Conservation (phyloP, 64 coral and sea anemone species). For the Montipora cactus region DNA sequence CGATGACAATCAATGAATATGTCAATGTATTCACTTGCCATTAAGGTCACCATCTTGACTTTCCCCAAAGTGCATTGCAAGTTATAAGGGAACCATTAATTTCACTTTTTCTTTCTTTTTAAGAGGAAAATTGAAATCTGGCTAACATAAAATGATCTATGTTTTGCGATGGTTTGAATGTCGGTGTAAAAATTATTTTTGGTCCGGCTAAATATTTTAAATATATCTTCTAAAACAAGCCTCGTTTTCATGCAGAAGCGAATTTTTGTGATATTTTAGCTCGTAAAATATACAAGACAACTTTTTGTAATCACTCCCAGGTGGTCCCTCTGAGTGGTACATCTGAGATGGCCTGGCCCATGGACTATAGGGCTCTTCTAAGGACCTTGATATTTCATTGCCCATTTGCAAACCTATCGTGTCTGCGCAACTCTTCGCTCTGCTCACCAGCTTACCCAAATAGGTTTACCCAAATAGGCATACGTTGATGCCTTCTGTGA, state of each 20-base stretch:
- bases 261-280: neutral
- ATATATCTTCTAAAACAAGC: too few species aligned
- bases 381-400: too few species aligned
- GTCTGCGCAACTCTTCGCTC: too few species aligned
- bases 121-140: neutral
- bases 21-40: neutral
- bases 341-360: too few species aligned
- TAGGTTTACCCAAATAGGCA: too few species aligned
- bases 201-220: too few species aligned
- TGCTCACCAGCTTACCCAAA: too few species aligned
- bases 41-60: conserved; percentile 21
- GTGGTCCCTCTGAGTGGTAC: too few species aligned
- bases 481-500: too few species aligned
- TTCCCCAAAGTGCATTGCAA: conserved; percentile 30
- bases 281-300: neutral
- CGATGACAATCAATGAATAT: too few species aligned
- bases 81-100: neutral
- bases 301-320: neutral
- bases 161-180: neutral
- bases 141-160: neutral
- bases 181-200: neutral
- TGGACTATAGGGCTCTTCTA: too few species aligned
- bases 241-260: neutral
- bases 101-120: neutral
- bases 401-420: too few species aligned